Conservation (phyloP, 2,888 invertebrate genomes). For the Gari tellinella region DNA sequence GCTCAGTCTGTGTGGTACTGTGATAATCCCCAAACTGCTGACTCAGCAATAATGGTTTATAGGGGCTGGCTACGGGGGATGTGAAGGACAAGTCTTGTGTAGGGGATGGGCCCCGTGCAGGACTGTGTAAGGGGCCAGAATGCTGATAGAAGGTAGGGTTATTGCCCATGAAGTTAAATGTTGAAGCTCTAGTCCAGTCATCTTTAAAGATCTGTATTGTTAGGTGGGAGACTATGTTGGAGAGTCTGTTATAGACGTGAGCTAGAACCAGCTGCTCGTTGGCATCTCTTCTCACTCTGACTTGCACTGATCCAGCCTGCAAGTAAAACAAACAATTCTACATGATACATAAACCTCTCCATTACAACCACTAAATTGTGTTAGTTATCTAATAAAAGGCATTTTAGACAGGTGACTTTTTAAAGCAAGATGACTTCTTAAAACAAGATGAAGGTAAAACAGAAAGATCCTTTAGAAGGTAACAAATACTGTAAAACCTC, state of each 20-base stretch:
- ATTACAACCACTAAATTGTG: no score
- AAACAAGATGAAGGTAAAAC: no score
- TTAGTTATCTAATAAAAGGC: no score
- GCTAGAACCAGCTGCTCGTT: slow-evolving; percentile 88
- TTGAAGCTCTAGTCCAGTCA: slow-evolving; percentile 84
- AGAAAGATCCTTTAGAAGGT: no score
- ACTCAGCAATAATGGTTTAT: slow-evolving; percentile 24
- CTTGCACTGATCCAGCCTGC: slow-evolving; percentile 87
- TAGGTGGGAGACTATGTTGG: slow-evolving; percentile 86
- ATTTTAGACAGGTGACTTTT: no score
- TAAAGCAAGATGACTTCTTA: no score
- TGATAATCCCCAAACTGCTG: slow-evolving; percentile 35
- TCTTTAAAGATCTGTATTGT: slow-evolving; percentile 87
- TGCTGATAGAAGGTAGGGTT: slow-evolving; percentile 57
- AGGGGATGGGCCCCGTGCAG: slow-evolving; percentile 63
- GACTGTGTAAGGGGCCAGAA: slow-evolving; percentile 28
- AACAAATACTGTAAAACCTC: no score
- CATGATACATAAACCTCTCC: no score
- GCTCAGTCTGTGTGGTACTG: slow-evolving; percentile 13
- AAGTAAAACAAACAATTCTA: no score
- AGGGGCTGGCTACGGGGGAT: slow-evolving; percentile 29
- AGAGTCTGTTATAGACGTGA: slow-evolving; percentile 87
- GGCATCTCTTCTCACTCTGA: slow-evolving; percentile 87
- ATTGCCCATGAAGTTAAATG: slow-evolving; percentile 70
- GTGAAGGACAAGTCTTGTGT: slow-evolving; percentile 53